Percentiles rank a stretch among this genome's conserved stretches.
phyloP scores from a whole-genome alignment of 2,888 invertebrate genomes.

The Stenodema calcarata region DNA sequence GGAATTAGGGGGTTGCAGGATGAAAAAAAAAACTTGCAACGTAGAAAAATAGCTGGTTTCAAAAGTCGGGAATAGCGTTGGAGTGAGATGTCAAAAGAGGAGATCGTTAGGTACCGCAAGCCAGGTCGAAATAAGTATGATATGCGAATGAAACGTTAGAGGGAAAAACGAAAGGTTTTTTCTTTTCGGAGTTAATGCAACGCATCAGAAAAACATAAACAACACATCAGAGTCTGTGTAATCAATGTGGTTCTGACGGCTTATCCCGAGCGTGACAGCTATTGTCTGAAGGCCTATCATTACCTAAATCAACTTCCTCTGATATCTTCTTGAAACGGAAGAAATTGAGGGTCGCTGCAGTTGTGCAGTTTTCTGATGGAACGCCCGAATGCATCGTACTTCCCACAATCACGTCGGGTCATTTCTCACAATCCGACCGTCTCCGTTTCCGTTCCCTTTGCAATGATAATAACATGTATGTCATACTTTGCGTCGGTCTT shows the following conservation, averaged over 20 bases:
- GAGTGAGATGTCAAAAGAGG: not conserved
- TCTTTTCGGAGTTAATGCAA: not conserved
- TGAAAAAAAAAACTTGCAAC: not conserved
- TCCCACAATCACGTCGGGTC: no score
- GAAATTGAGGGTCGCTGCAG: not conserved
- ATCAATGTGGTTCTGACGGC: constrained; percentile 6
- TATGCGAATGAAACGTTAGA: not conserved
- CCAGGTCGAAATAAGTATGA: not conserved
- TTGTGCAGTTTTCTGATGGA: not conserved
- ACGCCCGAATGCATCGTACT: not conserved
- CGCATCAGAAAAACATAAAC: constrained; percentile 22
- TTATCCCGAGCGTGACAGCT: constrained; percentile 14
- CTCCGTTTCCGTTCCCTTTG: not conserved
- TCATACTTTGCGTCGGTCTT: not conserved
- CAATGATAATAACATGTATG: not conserved
- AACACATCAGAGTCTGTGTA: not conserved
- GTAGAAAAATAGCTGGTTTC: not conserved
- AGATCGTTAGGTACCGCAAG: not conserved
- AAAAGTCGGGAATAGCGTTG: not conserved
- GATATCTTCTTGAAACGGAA: not conserved
- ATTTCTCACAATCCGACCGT: not conserved
- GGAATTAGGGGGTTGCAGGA: no score
- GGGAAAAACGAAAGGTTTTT: not conserved
- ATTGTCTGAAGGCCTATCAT: not conserved
- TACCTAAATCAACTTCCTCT: constrained; percentile 23